Evolutionary conservation across 2,113 vertebrate genomes (phyloP).

Genomic region (Pseudorectes ferrugineus): DNA sequence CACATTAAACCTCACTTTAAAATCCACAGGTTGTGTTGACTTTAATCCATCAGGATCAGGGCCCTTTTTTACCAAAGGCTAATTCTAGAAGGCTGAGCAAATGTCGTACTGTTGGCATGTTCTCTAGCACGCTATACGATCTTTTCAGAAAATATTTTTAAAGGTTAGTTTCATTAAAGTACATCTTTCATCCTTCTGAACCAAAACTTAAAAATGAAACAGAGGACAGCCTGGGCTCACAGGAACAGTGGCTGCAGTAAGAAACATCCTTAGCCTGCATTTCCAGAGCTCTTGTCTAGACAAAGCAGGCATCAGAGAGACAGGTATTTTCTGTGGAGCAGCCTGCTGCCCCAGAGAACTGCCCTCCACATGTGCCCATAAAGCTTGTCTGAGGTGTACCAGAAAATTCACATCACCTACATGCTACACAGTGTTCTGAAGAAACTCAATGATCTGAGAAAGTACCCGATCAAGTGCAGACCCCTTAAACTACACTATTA

Average conservation of each 20-base stretch:
- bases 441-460: background rate
- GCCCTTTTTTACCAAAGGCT: background rate
- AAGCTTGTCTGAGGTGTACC: background rate
- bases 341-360: background rate
- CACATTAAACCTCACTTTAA: background rate
- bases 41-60: background rate
- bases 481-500: background rate
- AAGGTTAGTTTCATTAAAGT: background rate
- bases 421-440: background rate
- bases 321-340: background rate
- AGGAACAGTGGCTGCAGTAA: background rate
- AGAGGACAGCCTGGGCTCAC: background rate
- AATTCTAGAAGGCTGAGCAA: background rate
- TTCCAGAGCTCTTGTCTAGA: background rate
- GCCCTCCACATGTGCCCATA: background rate
- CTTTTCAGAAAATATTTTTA: constrained; percentile 6
- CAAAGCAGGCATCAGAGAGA: background rate
- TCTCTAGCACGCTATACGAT: background rate
- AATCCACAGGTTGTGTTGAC: background rate
- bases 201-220: background rate
- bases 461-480: background rate
- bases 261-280: background rate
- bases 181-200: background rate
- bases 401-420: background rate
- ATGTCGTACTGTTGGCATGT: background rate